Evolutionary conservation across 2,797 vertebrate genomes (phyloP), one percentile per base, ranked within the genome.

Genomic region (Buphagus erythrorhynchus): DNA sequence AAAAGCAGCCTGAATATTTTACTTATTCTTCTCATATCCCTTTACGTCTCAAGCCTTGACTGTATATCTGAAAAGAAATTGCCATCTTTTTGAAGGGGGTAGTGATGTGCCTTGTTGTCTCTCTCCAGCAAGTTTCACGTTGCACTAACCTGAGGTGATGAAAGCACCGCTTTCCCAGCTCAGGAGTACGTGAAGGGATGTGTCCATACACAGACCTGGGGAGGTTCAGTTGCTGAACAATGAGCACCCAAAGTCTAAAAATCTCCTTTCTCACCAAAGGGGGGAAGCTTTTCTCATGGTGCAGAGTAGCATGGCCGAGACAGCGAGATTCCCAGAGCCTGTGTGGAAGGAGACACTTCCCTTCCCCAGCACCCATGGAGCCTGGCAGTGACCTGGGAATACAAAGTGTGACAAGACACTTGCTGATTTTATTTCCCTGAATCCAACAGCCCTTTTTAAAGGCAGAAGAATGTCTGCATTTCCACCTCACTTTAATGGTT

Each of bases 381-480:
- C 62, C 72, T 61, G 76, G 45, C 36, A 58, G 49, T 59, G 68
- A 65, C 36, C 67, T 71, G 65, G 49, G 54, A 86, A 35, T 57
- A 49, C 38, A 51, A 69, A 86, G 35, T 88, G 46, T 78, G 73
- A 71, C 79, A 85, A 96, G 94, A 91, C 43, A 45, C 38, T 95
- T 54, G 68, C 71, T 86, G 82, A 13, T 92, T 97, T 86, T 45
- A 86, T 85, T 96, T 86, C 59, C 82, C 73, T 54, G 55, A 84
- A 85, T 86, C 77, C 81, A 94, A 29, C 59, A 80, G 67, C 87
- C 82, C 87, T 75, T 78, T 95, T 95, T 93, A 97, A 95, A 16
- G 19, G 59, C 89, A 97, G 86, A 94, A 95, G 90, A 95, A 91
- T 88, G 90, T 95, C 96, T 97, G 58, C 76, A 31, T 97, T 97